Conservation (phyloP, 2,888 invertebrate species). For the Drosophila buzzatii region DNA sequence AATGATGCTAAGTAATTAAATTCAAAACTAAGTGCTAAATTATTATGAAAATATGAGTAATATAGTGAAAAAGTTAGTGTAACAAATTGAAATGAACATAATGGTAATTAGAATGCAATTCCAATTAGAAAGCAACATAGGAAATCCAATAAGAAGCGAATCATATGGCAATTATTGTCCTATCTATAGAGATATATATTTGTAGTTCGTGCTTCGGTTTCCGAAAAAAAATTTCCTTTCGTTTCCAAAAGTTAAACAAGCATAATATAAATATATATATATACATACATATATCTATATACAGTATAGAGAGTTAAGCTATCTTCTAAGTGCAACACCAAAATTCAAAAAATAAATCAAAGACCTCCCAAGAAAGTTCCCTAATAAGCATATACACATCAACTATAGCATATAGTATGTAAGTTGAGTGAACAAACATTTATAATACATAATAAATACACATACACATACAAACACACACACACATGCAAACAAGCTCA, state of each 20-base stretch:
- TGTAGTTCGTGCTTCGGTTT: conserved; percentile 66
- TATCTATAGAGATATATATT: conserved; percentile 19
- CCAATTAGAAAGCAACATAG: conserved; percentile 43
- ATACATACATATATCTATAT: conserved; percentile 21
- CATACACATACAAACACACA: neutral
- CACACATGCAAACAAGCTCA: conserved; percentile 9
- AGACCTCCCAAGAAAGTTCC: conserved; percentile 80
- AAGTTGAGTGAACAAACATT: conserved; percentile 55
- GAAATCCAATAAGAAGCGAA: conserved; percentile 22
- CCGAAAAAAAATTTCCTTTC: conserved; percentile 37
- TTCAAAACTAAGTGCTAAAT: conserved; percentile 78
- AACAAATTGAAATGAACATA: conserved; percentile 45
- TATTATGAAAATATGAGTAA: conserved; percentile 42
- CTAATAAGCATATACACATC: conserved; percentile 65
- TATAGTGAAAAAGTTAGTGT: conserved; percentile 65
- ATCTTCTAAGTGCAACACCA: conserved; percentile 50
- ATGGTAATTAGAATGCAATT: conserved; percentile 65
- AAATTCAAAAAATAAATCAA: conserved; percentile 69
- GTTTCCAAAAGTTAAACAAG: conserved; percentile 38
- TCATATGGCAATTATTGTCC: conserved; percentile 14
- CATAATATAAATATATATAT: conserved; percentile 19
- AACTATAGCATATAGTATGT: conserved; percentile 62
- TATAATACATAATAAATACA: conserved; percentile 40
- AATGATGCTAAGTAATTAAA: conserved; percentile 47
- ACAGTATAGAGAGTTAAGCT: conserved; percentile 36